Evolutionary conservation across 2,888 invertebrate genomes (phyloP).

Genomic region (Andricus quercusramuli): DNA sequence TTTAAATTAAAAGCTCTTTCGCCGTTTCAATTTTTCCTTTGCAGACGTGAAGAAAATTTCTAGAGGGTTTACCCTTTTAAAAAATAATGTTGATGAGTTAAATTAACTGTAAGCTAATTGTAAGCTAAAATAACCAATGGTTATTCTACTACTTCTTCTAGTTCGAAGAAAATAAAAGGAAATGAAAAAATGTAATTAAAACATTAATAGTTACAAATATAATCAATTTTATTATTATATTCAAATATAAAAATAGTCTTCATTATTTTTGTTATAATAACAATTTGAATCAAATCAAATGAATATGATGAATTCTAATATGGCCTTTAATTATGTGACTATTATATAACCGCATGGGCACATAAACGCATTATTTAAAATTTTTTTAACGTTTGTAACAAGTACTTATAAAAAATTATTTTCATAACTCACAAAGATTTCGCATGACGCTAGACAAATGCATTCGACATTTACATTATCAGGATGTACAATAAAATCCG

Average conservation of each 20-base stretch:
- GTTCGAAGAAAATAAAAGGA: background rate
- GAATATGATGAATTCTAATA: background rate
- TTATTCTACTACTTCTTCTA: background rate
- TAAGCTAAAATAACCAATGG: too few species aligned
- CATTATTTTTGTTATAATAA: background rate
- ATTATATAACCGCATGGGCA: background rate
- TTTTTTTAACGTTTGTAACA: background rate
- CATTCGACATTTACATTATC: background rate
- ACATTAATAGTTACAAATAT: background rate
- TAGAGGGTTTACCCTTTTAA: too few species aligned
- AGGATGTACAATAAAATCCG: background rate
- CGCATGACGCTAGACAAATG: background rate
- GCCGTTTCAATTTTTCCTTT: too few species aligned
- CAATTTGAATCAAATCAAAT: background rate
- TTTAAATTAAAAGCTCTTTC: too few species aligned
- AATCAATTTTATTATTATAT: background rate
- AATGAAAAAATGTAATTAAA: background rate
- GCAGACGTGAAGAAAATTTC: too few species aligned
- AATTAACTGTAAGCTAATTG: too few species aligned
- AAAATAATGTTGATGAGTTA: too few species aligned
- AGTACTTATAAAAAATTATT: background rate
- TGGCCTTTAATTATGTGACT: background rate
- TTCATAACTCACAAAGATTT: background rate
- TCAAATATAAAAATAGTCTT: background rate
- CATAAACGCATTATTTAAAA: background rate